Percentiles rank a stretch among this genome's conserved stretches.
phyloP scores from a whole-genome alignment of 2,797 vertebrate genomes.

The Micrastur ruficollis region DNA sequence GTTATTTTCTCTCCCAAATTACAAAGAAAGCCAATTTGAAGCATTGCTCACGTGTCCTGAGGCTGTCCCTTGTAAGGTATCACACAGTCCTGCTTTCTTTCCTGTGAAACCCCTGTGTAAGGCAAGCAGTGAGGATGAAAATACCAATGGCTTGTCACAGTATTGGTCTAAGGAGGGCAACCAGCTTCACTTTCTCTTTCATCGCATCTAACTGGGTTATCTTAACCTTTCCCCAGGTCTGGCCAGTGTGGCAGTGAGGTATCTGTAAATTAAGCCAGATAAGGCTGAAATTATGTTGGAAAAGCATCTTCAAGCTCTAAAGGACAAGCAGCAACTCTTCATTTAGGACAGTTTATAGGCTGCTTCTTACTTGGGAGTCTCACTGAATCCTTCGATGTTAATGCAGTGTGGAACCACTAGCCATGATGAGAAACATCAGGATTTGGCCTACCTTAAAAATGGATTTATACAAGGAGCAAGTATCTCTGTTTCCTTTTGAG shows the following conservation, averaged over 20 bases:
- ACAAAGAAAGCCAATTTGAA: background rate
- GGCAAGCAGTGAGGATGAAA: background rate
- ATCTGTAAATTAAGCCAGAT: background rate
- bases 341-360: background rate
- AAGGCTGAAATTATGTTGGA: background rate
- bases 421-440: background rate
- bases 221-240: background rate
- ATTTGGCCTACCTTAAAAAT: background rate
- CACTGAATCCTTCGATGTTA: background rate
- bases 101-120: background rate
- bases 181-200: background rate
- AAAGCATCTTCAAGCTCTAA: background rate
- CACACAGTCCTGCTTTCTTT: background rate
- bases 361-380: background rate
- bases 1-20: background rate
- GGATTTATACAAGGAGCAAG: background rate
- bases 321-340: background rate
- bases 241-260: background rate
- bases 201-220: background rate
- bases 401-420: background rate
- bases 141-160: background rate
- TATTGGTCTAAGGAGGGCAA: background rate
- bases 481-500: background rate
- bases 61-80: background rate
- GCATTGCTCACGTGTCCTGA: background rate